Evolutionary conservation across 2,888 invertebrate genomes (phyloP).

Genomic region (Sericinus montela): DNA sequence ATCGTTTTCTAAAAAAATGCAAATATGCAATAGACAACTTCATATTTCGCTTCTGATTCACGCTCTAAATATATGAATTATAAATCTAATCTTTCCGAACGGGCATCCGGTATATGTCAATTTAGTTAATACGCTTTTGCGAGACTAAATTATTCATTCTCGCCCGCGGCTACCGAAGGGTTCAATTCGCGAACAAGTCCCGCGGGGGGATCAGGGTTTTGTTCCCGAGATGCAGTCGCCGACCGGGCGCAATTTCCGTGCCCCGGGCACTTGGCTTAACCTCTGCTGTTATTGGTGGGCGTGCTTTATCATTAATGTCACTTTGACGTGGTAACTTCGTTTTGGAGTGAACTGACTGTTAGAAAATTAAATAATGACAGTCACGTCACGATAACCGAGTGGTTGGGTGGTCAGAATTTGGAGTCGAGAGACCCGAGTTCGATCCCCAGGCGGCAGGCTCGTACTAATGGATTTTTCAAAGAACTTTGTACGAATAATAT

Average conservation of each 20-base stretch:
- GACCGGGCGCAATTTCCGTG: constrained; percentile 64
- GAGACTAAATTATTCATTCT: constrained; percentile 52
- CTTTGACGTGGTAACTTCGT: constrained; percentile 29
- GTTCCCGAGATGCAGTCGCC: constrained; percentile 29
- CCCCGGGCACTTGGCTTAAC: constrained; percentile 46
- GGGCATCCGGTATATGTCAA: constrained; percentile 31
- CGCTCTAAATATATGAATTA: not conserved
- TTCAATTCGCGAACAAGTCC: constrained; percentile 23
- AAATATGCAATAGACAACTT: too few species aligned
- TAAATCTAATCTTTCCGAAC: not conserved
- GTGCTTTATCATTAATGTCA: constrained; percentile 25
- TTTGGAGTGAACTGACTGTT: constrained; percentile 1
- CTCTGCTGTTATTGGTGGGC: constrained; percentile 25
- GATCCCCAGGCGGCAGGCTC: too few species aligned
- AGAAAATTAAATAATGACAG: too few species aligned
- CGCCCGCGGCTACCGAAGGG: constrained; percentile 34
- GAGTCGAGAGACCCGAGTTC: too few species aligned
- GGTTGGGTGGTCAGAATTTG: too few species aligned
- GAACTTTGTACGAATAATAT: too few species aligned
- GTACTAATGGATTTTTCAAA: too few species aligned
- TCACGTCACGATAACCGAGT: too few species aligned
- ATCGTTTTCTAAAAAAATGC: too few species aligned
- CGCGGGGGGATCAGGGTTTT: constrained; percentile 24
- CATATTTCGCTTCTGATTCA: too few species aligned
- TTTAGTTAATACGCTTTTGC: constrained; percentile 49